phyloP scores from a whole-genome alignment of 2,888 invertebrate species.

The Anoplius nigerrimus region DNA sequence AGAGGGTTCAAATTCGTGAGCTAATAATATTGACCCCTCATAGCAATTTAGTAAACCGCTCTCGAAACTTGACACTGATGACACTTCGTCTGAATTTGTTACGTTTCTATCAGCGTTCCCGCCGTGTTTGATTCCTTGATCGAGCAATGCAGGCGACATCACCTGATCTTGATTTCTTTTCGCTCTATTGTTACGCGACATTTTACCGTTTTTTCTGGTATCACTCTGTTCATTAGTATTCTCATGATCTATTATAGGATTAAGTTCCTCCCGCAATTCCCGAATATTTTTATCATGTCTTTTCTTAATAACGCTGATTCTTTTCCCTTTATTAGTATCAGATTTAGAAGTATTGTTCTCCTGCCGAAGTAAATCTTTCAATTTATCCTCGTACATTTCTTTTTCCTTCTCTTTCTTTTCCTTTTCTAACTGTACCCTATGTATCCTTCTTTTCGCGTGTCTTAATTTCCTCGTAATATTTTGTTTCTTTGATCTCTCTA shows the following conservation, averaged over 20 bases:
- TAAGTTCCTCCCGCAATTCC: not conserved
- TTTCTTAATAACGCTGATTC: not conserved
- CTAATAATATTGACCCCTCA: conserved; percentile 84
- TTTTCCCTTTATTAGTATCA: not conserved
- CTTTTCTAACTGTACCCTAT: conserved; percentile 46
- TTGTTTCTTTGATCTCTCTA: conserved; percentile 30
- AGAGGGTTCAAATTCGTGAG: conserved; percentile 83
- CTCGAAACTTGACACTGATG: conserved; percentile 89
- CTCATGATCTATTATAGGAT: not conserved
- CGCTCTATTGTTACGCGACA: conserved; percentile 34
- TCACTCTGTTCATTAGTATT: conserved; percentile 34
- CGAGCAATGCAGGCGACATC: conserved; percentile 76
- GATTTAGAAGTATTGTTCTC: conserved; percentile 46
- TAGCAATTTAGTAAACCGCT: conserved; percentile 86
- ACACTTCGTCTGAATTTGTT: conserved; percentile 78
- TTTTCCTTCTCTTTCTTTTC: conserved; percentile 42
- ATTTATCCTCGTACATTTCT: conserved; percentile 40
- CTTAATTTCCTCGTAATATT: conserved; percentile 48
- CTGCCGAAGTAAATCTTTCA: conserved; percentile 28
- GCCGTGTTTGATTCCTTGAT: conserved; percentile 86
- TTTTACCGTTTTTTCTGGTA: not conserved
- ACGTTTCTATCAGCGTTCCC: conserved; percentile 81
- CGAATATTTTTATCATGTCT: not conserved
- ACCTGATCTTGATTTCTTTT: conserved; percentile 56
- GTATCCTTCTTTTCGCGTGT: conserved; percentile 53